phyloP scores from a whole-genome alignment of 2,113 vertebrate species.

The Irena cyanogastra region DNA sequence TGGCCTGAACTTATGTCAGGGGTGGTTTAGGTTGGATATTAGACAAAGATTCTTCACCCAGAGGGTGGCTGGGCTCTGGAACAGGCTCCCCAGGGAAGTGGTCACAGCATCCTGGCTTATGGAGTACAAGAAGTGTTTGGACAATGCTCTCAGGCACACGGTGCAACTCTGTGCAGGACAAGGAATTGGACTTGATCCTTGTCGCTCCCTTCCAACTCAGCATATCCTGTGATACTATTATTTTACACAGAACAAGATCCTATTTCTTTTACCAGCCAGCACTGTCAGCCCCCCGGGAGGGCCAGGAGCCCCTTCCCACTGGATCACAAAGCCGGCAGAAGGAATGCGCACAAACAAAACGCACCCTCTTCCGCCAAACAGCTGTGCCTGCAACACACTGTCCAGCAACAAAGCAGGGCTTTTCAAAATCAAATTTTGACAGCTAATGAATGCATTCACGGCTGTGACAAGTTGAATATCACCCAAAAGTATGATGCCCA shows the following conservation, averaged over 20 bases:
- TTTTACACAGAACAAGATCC: not conserved
- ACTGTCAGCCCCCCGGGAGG: accelerated
- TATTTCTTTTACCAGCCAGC: not conserved
- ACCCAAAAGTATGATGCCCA: not conserved
- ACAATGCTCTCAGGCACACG: accelerated
- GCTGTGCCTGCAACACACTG: not conserved
- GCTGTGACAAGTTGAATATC: not conserved
- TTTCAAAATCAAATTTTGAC: not conserved
- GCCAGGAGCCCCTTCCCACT: accelerated
- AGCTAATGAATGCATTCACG: not conserved
- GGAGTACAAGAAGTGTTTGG: not conserved
- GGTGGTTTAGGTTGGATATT: not conserved
- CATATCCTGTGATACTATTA: not conserved
- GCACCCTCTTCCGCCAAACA: not conserved
- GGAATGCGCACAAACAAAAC: not conserved
- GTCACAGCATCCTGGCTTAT: not conserved
- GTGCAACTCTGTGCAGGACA: not conserved
- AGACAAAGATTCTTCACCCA: not conserved
- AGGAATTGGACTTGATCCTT: not conserved
- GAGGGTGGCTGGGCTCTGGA: not conserved
- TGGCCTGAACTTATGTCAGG: not conserved
- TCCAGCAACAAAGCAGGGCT: not conserved
- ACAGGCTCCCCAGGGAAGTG: not conserved
- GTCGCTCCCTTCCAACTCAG: not conserved
- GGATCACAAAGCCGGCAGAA: accelerated